A percentile compares a stretch with the other conserved stretches of the same genome.
Conservation (phyloP, 2,888 invertebrate species). For the Anthrax anthrax region DNA sequence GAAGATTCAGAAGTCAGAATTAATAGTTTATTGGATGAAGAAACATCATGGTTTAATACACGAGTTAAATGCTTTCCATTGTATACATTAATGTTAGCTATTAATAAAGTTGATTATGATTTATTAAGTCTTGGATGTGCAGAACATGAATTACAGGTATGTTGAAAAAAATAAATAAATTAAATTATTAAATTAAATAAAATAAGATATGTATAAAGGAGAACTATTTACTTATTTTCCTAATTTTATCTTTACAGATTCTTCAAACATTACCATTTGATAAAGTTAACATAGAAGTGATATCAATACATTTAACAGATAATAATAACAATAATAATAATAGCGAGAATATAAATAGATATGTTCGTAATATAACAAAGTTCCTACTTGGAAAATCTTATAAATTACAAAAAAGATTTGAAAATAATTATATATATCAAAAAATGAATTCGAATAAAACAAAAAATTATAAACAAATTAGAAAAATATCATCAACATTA, state of each 20-base stretch:
- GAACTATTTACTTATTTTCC: background rate
- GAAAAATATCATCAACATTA: background rate
- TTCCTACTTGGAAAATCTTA: constrained; percentile 33
- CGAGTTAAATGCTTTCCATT: constrained; percentile 75
- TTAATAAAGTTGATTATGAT: constrained; percentile 52
- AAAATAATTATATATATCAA: constrained; percentile 32
- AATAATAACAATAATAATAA: too few relatives aligned
- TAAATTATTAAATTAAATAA: background rate
- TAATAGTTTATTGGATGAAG: constrained; percentile 38
- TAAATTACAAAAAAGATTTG: constrained; percentile 30
- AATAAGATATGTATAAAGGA: too few relatives aligned
- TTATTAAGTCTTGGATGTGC: constrained; percentile 48
- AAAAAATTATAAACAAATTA: background rate
- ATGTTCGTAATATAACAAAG: constrained; percentile 30
- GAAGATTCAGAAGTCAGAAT: constrained; percentile 39
- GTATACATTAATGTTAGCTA: constrained; percentile 64
- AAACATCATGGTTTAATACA: constrained; percentile 47
- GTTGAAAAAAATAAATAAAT: constrained; percentile 2
- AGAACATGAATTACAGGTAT: constrained; percentile 34
- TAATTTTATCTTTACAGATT: constrained; percentile 18
- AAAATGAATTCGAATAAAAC: constrained; percentile 26
- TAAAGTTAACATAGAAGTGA: constrained; percentile 31
- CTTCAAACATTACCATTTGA: constrained; percentile 34
- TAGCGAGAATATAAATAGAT: constrained; percentile 14
- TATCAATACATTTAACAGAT: constrained; percentile 31